Conservation (phyloP, 2,113 vertebrate species). For the Petrocephalus zakoni region DNA sequence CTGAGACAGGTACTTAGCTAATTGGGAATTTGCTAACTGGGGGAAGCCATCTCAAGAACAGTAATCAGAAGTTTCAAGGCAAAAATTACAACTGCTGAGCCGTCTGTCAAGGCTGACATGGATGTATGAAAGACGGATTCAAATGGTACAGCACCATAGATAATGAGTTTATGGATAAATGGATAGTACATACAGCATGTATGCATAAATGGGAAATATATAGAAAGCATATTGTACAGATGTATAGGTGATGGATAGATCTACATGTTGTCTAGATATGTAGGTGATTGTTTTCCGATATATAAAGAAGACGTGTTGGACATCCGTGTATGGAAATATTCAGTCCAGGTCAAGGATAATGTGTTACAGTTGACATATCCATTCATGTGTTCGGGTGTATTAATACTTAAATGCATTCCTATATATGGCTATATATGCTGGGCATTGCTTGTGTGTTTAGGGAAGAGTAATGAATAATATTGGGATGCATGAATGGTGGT, state of each 20-base stretch:
- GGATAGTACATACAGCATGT: not conserved
- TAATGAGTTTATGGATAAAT: not conserved
- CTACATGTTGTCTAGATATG: not conserved
- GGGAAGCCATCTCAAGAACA: not conserved
- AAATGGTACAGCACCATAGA: not conserved
- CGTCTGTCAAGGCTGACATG: not conserved
- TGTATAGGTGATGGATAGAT: not conserved
- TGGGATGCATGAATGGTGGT: not conserved
- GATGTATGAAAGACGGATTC: not conserved
- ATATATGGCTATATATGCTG: not conserved
- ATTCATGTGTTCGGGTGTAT: not conserved
- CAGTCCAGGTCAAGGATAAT: not conserved
- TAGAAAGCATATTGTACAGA: not conserved
- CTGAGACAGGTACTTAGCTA: slow-evolving; percentile 17
- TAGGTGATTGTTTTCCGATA: not conserved
- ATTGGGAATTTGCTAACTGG: slow-evolving; percentile 14
- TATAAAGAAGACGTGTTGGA: not conserved
- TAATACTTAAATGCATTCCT: not conserved
- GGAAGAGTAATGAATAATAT: not conserved
- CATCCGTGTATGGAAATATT: not conserved
- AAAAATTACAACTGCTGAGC: not conserved
- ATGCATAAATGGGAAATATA: not conserved
- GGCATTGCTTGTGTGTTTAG: not conserved
- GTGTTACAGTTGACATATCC: not conserved
- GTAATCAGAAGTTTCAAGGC: not conserved